Evolutionary conservation across 2,888 invertebrate species (phyloP).

Genomic region (Crematogaster levior): DNA sequence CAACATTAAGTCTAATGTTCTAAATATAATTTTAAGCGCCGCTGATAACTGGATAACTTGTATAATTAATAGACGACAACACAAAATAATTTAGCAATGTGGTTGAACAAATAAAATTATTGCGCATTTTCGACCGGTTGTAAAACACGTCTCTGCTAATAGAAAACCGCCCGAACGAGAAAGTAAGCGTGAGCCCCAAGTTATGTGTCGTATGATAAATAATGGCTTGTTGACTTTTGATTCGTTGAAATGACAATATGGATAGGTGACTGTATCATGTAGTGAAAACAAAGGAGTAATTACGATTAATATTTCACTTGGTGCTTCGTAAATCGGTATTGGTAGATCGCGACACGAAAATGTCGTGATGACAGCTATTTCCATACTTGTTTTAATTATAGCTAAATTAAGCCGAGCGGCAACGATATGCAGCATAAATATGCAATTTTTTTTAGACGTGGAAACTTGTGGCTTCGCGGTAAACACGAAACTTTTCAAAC

Average conservation of each 20-base stretch:
- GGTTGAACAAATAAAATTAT: slow-evolving; percentile 21
- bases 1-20: slow-evolving; percentile 73
- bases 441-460: background rate
- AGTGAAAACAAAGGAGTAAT: background rate
- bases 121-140: slow-evolving; percentile 1
- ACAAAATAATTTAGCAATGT: slow-evolving; percentile 30
- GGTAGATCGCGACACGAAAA: background rate
- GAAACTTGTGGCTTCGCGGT: background rate
- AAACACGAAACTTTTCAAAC: background rate
- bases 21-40: slow-evolving; percentile 73
- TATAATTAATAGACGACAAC: slow-evolving; percentile 35
- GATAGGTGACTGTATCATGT: background rate
- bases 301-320: background rate
- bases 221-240: background rate
- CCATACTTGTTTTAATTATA: background rate
- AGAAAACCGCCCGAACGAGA: background rate
- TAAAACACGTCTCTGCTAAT: slow-evolving; percentile 9
- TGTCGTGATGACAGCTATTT: background rate
- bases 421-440: background rate
- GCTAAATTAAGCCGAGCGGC: background rate
- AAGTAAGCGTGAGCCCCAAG: background rate
- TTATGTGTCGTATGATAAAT: background rate
- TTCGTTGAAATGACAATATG: background rate
- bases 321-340: background rate
- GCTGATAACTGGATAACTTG: slow-evolving; percentile 49